These are phyloP conservation scores for Hemicordylus capensis DNA, from an alignment of 2,113 vertebrate species.

Conservation along the genomic window DNA sequence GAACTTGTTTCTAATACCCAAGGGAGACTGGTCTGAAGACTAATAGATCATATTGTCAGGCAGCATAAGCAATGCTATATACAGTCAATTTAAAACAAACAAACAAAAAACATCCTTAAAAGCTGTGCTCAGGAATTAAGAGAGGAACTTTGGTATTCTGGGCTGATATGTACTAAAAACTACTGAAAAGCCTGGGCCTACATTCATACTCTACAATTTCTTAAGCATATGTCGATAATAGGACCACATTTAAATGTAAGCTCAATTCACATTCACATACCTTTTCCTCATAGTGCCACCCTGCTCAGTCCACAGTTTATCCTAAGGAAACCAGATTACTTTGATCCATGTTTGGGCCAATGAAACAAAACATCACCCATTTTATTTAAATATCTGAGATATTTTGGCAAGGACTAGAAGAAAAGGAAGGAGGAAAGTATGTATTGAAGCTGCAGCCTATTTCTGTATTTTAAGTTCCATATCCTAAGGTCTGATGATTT, in stretches of 20 bases:
- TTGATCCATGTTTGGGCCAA: background rate
- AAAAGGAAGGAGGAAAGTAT: background rate
- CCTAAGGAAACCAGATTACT: background rate
- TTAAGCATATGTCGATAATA: constrained; percentile 5
- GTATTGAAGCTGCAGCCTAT: no score
- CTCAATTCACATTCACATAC: background rate
- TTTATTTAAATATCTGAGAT: background rate
- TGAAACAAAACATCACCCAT: background rate
- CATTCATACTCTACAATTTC: background rate
- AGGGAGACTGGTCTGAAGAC: constrained; percentile 42
- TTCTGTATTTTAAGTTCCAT: background rate
- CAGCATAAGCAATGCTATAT: constrained; percentile 56
- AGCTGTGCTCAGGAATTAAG: background rate
- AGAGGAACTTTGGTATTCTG: constrained; percentile 33
- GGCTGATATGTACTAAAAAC: constrained; percentile 27
- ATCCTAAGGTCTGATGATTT: background rate
- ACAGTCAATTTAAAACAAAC: constrained; percentile 41
- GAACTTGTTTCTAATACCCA: constrained; percentile 55
- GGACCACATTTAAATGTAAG: constrained; percentile 8
- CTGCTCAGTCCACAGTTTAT: background rate
- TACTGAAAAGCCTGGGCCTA: background rate
- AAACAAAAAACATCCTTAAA: no score
- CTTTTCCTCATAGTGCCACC: background rate
- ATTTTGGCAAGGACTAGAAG: background rate
- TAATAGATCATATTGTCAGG: constrained; percentile 59